A percentile compares a stretch with the other conserved stretches of the same genome.
These are phyloP conservation scores for Wiebesia pumilae DNA, from an alignment of 1,140 invertebrate species.

Conservation along the genomic window DNA sequence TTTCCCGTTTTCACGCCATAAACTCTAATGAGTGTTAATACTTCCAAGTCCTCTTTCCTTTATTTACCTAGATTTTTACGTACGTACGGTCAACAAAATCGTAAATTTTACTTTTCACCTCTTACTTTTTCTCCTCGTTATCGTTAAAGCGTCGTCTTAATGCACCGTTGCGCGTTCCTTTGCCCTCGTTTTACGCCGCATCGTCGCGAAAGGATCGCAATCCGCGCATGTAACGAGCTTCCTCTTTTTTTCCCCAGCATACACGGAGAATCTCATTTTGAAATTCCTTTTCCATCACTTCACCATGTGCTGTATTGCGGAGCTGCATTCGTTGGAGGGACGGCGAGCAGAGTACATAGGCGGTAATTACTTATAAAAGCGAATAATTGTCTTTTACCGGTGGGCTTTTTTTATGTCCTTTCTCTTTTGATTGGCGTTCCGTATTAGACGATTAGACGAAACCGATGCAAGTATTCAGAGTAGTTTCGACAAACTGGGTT, in stretches of 20 bases:
- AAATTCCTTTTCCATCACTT: slow-evolving; percentile 48
- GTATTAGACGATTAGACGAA: no score
- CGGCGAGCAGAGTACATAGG: not conserved
- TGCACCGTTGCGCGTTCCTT: slow-evolving; percentile 46
- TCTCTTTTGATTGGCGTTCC: no score
- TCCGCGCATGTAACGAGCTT: slow-evolving; percentile 62
- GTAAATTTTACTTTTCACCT: slow-evolving; percentile 37
- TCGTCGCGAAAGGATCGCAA: slow-evolving; percentile 53
- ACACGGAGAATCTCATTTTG: slow-evolving; percentile 49
- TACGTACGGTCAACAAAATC: not conserved
- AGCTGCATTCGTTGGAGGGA: slow-evolving; percentile 16
- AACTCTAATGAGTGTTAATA: slow-evolving; percentile 19
- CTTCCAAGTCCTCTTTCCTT: slow-evolving; percentile 1
- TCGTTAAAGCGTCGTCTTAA: slow-evolving; percentile 43
- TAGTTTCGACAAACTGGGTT: no score
- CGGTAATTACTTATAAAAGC: no score
- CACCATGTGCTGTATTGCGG: not conserved
- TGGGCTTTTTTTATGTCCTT: no score
- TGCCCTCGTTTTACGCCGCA: slow-evolving; percentile 44
- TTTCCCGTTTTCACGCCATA: no score
- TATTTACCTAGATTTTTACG: not conserved
- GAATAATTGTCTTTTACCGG: no score
- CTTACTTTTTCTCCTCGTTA: not conserved
- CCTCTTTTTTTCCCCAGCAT: slow-evolving; percentile 10
- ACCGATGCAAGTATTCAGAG: no score